Conservation (phyloP, 2,113 vertebrate species). For the Platysteira castanea region DNA sequence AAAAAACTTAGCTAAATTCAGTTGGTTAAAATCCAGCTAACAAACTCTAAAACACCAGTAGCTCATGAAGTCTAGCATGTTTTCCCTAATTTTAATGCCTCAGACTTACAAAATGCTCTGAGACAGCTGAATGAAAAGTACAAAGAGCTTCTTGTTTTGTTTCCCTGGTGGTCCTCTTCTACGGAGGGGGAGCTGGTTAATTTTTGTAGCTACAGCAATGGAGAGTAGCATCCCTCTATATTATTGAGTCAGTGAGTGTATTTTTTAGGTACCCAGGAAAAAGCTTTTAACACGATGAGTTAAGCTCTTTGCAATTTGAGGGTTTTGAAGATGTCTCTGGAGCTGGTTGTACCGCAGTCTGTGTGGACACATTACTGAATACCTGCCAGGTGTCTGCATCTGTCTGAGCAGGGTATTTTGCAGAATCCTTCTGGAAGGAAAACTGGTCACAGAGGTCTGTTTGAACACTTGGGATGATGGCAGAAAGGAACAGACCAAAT, state of each 20-base stretch:
- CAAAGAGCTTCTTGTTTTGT: not conserved
- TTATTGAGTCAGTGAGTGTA: rapidly evolving
- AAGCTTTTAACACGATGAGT: not conserved
- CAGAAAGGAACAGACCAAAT: not conserved
- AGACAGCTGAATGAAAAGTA: not conserved
- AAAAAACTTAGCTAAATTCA: not conserved
- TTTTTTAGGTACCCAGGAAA: not conserved
- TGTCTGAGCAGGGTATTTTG: rapidly evolving
- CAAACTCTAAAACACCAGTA: not conserved
- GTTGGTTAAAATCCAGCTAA: not conserved
- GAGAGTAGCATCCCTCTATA: not conserved
- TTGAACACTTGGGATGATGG: not conserved
- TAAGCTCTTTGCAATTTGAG: not conserved
- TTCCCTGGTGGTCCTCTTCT: not conserved
- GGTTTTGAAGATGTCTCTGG: not conserved
- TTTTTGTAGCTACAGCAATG: not conserved
- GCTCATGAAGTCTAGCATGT: not conserved
- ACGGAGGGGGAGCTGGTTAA: rapidly evolving
- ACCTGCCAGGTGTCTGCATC: not conserved
- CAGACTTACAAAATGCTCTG: not conserved
- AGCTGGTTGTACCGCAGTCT: not conserved
- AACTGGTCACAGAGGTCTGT: not conserved
- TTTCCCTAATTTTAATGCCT: not conserved
- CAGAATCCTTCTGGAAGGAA: not conserved
- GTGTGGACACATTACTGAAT: not conserved